phyloP scores from a whole-genome alignment of 2,113 vertebrate species.

The Pseudorectes ferrugineus region DNA sequence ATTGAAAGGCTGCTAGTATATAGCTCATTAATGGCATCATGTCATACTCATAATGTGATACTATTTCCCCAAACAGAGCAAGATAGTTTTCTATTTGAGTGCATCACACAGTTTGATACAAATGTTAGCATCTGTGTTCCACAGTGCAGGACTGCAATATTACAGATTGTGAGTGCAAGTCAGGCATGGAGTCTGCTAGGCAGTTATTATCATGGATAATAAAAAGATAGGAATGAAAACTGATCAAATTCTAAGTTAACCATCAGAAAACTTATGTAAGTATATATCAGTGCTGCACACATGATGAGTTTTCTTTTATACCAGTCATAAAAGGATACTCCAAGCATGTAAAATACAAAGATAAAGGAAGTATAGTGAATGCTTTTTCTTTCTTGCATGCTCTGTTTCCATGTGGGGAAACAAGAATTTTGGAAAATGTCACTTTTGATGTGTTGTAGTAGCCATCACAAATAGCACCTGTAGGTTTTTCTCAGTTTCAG shows the following conservation, averaged over 20 bases:
- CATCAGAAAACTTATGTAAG: neutral
- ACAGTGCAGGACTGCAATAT: neutral
- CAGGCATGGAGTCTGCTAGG: neutral
- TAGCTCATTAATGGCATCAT: accelerated
- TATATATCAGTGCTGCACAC: neutral
- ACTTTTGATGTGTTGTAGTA: neutral
- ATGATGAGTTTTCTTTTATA: neutral
- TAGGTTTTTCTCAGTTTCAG: neutral
- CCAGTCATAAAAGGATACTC: neutral
- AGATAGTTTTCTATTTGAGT: neutral
- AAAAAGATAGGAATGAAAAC: neutral
- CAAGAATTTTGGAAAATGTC: neutral
- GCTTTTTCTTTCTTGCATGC: neutral
- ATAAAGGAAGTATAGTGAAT: neutral
- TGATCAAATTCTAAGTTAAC: neutral
- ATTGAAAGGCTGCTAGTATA: neutral
- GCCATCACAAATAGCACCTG: neutral
- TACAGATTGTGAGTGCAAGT: neutral
- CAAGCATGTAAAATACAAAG: neutral
- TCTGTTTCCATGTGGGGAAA: neutral
- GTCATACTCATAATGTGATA: neutral
- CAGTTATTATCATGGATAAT: neutral
- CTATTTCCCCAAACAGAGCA: neutral
- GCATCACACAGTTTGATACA: neutral
- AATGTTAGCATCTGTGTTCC: neutral